These are phyloP conservation scores for Drosophila infuscata DNA, from an alignment of 2,888 invertebrate species.

Conservation along the genomic window DNA sequence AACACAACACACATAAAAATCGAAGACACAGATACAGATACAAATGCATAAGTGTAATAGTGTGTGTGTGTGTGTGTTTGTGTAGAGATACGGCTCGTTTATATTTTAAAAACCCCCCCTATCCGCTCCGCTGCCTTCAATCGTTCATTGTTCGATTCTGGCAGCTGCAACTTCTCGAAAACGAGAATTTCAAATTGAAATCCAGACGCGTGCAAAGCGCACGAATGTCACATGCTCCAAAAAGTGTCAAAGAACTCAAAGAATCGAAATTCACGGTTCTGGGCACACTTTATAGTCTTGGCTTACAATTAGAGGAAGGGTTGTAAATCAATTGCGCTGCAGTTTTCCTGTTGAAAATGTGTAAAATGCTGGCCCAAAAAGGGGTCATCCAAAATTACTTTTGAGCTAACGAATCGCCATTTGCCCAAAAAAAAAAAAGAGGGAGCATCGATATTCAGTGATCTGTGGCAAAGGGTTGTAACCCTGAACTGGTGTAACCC, in stretches of 20 bases:
- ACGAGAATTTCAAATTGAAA: slow-evolving; percentile 61
- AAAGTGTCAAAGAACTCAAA: slow-evolving; percentile 17
- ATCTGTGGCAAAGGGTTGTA: slow-evolving; percentile 44
- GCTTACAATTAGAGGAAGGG: slow-evolving; percentile 34
- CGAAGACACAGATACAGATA: slow-evolving; percentile 43
- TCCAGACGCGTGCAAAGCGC: slow-evolving; percentile 77
- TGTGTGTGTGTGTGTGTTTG: neutral
- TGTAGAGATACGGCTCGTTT: slow-evolving; percentile 37
- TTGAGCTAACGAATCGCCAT: slow-evolving; percentile 6
- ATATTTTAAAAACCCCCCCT: slow-evolving; percentile 40
- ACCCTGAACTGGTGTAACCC: slow-evolving; percentile 15
- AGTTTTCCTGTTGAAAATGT: slow-evolving; percentile 62
- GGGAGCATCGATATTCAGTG: slow-evolving; percentile 47
- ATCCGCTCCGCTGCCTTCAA: neutral
- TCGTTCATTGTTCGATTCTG: slow-evolving; percentile 29
- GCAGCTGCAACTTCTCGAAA: slow-evolving; percentile 46
- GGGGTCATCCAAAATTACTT: slow-evolving; percentile 22
- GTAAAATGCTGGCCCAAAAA: slow-evolving; percentile 59
- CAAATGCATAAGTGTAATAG: slow-evolving; percentile 8
- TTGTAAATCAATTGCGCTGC: slow-evolving; percentile 46
- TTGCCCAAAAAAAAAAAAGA: neutral
- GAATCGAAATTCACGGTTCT: neutral
- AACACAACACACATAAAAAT: slow-evolving; percentile 64
- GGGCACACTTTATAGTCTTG: slow-evolving; percentile 5
- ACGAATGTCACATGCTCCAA: slow-evolving; percentile 70